Conservation (phyloP, 2,888 invertebrate species). For the Drosophila kuntzei region DNA sequence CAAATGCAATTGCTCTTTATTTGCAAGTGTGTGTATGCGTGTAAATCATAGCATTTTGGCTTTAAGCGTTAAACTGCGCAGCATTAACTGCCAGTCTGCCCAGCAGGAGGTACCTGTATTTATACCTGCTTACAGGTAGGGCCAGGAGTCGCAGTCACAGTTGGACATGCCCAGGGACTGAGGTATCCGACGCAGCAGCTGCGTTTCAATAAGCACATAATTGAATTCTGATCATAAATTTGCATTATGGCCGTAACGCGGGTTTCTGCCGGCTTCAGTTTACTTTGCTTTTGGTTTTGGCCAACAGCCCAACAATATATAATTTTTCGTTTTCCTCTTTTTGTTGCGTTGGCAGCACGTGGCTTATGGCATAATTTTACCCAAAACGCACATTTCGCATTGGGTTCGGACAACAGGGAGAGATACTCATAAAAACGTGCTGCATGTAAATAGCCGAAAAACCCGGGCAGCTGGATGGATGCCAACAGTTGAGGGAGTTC, state of each 20-base stretch:
- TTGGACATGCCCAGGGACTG: neutral
- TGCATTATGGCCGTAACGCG: slow-evolving; percentile 74
- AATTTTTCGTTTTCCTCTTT: slow-evolving; percentile 22
- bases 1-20: slow-evolving; percentile 62
- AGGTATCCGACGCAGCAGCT: slow-evolving; percentile 61
- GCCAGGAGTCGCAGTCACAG: slow-evolving; percentile 4
- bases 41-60: slow-evolving; percentile 80
- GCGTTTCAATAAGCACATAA: slow-evolving; percentile 82
- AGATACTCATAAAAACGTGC: slow-evolving; percentile 76
- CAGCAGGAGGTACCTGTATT: slow-evolving; percentile 36
- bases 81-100: slow-evolving; percentile 68
- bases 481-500: slow-evolving; percentile 24
- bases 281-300: slow-evolving; percentile 51
- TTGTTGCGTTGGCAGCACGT: slow-evolving; percentile 59
- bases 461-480: slow-evolving; percentile 39
- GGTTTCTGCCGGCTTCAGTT: slow-evolving; percentile 68
- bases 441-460: slow-evolving; percentile 55
- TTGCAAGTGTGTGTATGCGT: slow-evolving; percentile 26
- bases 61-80: slow-evolving; percentile 77
- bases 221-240: slow-evolving; percentile 82
- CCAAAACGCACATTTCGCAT: slow-evolving; percentile 75
- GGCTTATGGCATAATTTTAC: slow-evolving; percentile 77
- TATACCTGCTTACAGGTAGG: slow-evolving; percentile 51
- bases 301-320: slow-evolving; percentile 46
- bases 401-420: slow-evolving; percentile 37